Percentiles rank a stretch among this genome's conserved stretches.
These are phyloP conservation scores for Heterodera carotae DNA, from an alignment of 1,140 invertebrate species.

Conservation along the genomic window DNA sequence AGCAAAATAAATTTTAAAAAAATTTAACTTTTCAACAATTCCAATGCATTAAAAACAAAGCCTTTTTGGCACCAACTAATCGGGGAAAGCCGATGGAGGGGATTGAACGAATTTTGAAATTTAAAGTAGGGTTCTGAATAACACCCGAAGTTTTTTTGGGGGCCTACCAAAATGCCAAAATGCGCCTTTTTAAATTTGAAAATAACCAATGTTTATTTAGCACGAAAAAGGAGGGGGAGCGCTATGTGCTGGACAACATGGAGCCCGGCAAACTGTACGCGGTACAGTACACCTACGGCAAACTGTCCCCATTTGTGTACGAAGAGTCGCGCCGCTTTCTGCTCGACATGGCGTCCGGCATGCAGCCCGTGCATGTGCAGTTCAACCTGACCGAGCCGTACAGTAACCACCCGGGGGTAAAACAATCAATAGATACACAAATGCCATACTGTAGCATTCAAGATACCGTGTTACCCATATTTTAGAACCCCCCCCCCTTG, in stretches of 20 bases:
- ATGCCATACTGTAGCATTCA: no score
- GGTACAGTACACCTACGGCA: conserved; percentile 59
- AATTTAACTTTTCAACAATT: conserved; percentile 27
- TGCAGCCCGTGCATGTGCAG: conserved; percentile 38
- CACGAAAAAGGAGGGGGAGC: conserved; percentile 41
- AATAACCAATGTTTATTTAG: conserved; percentile 20
- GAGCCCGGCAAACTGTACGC: conserved; percentile 55
- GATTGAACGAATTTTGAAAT: no score
- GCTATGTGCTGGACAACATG: conserved; percentile 50
- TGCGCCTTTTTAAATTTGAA: neutral
- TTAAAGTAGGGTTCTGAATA: no score
- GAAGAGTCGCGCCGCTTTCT: conserved; percentile 58
- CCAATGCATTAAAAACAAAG: no score
- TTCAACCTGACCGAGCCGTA: conserved; percentile 33
- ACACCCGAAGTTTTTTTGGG: no score
- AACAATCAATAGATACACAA: no score
- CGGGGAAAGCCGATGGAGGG: no score
- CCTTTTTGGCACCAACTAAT: no score
- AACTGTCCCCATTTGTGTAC: conserved; percentile 59
- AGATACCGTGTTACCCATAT: no score
- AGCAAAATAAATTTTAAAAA: conserved; percentile 7
- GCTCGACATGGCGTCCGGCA: conserved; percentile 45
- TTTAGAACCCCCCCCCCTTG: no score
- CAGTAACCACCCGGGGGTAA: conserved; percentile 14
- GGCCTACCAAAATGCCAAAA: no score